Conservation (phyloP, 2,888 invertebrate species). For the Oxyteleia sp. region DNA sequence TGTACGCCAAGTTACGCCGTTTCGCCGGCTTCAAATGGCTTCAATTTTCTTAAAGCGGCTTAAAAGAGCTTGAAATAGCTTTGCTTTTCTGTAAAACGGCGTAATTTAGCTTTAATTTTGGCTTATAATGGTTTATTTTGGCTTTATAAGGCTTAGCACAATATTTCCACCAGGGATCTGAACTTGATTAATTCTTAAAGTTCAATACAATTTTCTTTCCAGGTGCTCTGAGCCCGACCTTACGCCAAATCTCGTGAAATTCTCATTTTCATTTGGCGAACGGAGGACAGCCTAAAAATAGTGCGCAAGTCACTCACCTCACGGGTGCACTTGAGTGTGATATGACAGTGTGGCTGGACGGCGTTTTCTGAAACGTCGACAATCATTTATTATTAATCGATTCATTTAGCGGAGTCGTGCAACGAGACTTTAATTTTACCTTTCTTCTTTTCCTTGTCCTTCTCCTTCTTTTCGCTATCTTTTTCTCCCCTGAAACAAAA, state of each 20-base stretch:
- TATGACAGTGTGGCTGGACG: slow-evolving; percentile 96
- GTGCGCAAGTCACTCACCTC: slow-evolving; percentile 90
- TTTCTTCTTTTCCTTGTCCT: slow-evolving; percentile 85
- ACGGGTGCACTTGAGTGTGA: slow-evolving; percentile 96
- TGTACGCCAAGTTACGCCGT: too few species aligned
- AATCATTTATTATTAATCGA: slow-evolving; percentile 46
- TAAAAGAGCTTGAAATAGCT: too few species aligned
- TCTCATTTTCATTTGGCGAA: slow-evolving; percentile 66
- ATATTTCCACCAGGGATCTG: too few species aligned
- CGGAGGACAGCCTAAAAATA: slow-evolving; percentile 81
- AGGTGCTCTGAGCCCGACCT: too few species aligned
- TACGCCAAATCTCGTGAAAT: slow-evolving; percentile 22
- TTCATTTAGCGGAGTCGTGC: background rate
- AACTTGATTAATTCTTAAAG: too few species aligned
- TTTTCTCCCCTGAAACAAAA: slow-evolving; percentile 82
- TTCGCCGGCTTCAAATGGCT: too few species aligned
- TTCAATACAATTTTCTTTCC: too few species aligned
- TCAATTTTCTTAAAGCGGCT: too few species aligned
- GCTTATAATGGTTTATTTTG: too few species aligned
- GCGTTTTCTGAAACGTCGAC: slow-evolving; percentile 86
- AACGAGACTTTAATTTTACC: slow-evolving; percentile 76
- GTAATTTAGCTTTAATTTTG: too few species aligned
- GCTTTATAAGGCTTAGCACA: too few species aligned
- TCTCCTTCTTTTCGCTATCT: slow-evolving; percentile 85
- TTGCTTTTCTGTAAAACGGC: too few species aligned